Percentiles rank a stretch among this genome's conserved stretches.
These are phyloP conservation scores for Melitaea cinxia DNA, from an alignment of 1,140 invertebrate genomes.

Conservation along the genomic window DNA sequence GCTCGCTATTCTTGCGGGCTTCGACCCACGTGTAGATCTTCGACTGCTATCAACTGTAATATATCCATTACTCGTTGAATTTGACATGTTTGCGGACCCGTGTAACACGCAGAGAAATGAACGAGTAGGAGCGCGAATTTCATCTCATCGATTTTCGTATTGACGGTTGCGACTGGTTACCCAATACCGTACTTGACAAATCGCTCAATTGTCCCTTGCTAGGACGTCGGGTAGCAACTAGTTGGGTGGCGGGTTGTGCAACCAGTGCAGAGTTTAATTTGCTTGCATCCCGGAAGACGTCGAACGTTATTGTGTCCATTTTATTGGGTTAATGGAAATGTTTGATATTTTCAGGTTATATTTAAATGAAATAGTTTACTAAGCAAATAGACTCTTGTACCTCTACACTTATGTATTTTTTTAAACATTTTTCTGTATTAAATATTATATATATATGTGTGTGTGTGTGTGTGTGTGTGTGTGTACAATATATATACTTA, in stretches of 20 bases:
- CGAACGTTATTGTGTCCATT: constrained; percentile 59
- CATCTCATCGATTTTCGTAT: constrained; percentile 50
- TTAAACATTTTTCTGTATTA: no score
- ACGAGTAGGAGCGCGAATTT: constrained; percentile 38
- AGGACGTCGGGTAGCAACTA: constrained; percentile 27
- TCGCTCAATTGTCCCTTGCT: constrained; percentile 73
- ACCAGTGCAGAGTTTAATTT: constrained; percentile 44
- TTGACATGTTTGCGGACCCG: constrained; percentile 46
- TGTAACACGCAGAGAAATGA: constrained; percentile 54
- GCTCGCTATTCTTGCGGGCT: constrained; percentile 62
- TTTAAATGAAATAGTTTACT: no score
- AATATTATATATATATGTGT: no score
- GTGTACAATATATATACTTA: no score
- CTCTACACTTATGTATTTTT: neutral
- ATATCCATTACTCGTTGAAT: constrained; percentile 61
- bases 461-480: no score
- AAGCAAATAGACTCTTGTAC: neutral
- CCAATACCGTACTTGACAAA: constrained; percentile 68
- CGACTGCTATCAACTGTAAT: constrained; percentile 60
- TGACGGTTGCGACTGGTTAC: constrained; percentile 58
- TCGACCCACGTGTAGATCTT: constrained; percentile 64
- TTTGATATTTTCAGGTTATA: constrained; percentile 12
- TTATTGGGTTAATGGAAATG: constrained; percentile 53
- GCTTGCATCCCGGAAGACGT: constrained; percentile 70
- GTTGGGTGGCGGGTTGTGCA: constrained; percentile 65